Percentiles rank a stretch among this genome's conserved stretches.
Conservation (phyloP, 2,797 vertebrate genomes). For the Coregonus sp. region DNA sequence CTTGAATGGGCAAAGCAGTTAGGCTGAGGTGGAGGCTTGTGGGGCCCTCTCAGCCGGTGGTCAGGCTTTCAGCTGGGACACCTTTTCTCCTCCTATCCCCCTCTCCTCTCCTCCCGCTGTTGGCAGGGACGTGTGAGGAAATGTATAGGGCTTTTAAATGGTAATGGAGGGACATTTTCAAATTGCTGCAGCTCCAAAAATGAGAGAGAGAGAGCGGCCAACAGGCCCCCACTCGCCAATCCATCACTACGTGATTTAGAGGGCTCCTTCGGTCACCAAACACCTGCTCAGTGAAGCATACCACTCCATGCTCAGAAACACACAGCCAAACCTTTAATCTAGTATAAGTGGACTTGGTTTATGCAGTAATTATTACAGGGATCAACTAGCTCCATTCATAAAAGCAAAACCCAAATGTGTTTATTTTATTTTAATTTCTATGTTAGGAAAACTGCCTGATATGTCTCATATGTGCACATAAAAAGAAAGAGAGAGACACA, state of each 20-base stretch:
- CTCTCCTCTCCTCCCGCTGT: constrained; percentile 22
- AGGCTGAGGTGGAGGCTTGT: constrained; percentile 8
- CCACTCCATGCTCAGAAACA: background rate
- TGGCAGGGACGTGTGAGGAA: constrained; percentile 27
- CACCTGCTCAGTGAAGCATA: constrained; percentile 17
- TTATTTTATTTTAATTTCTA: background rate
- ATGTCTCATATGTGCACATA: background rate
- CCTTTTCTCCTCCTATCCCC: background rate
- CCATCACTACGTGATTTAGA: constrained; percentile 13
- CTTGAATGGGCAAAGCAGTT: constrained; percentile 53
- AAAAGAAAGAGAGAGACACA: background rate
- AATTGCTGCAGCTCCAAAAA: background rate
- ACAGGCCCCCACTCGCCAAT: background rate
- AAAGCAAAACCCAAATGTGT: background rate
- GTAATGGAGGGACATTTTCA: constrained; percentile 37
- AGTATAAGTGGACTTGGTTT: background rate
- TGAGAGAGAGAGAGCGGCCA: background rate
- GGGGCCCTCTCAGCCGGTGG: constrained; percentile 18
- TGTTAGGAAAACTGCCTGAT: background rate
- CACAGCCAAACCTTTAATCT: background rate
- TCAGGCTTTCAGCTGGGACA: constrained; percentile 3
- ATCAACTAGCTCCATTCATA: background rate
- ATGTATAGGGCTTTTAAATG: constrained; percentile 44
- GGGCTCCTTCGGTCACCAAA: constrained; percentile 27
- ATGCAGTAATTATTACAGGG: background rate